phyloP scores from a whole-genome alignment of 2,797 vertebrate species.

The Rhabdomys pumilio region DNA sequence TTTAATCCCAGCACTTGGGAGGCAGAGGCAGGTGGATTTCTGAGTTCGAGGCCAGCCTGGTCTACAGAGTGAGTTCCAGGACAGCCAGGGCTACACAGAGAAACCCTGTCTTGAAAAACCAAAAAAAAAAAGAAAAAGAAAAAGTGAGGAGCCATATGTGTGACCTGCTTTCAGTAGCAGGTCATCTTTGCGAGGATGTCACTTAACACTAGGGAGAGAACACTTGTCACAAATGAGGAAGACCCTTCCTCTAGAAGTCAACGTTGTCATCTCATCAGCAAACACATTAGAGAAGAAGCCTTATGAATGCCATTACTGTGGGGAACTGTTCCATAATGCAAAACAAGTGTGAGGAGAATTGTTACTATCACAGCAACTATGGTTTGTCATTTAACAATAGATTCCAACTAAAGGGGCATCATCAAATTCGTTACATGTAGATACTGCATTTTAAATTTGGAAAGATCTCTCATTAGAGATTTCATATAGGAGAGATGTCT shows the following conservation, averaged over 20 bases:
- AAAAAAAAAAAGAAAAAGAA: too few relatives aligned
- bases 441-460: not conserved
- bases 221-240: not conserved
- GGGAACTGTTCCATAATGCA: not conserved
- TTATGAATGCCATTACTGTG: not conserved
- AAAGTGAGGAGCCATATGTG: not conserved
- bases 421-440: not conserved
- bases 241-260: not conserved
- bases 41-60: too few relatives aligned
- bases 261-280: too few relatives aligned
- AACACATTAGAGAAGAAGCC: not conserved
- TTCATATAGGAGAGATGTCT: not conserved
- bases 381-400: not conserved
- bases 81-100: too few relatives aligned
- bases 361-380: too few relatives aligned
- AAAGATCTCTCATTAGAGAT: not conserved
- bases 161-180: not conserved
- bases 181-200: not conserved
- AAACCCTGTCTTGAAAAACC: too few relatives aligned
- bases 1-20: too few relatives aligned
- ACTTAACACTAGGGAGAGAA: not conserved
- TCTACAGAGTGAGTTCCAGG: too few relatives aligned
- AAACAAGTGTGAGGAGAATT: not conserved
- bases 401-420: not conserved
- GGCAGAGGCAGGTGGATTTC: too few relatives aligned